Evolutionary conservation across 35 echinoderm and acorn worm genomes (phyloP).

Genomic region (Ophiothrix spiculata): DNA sequence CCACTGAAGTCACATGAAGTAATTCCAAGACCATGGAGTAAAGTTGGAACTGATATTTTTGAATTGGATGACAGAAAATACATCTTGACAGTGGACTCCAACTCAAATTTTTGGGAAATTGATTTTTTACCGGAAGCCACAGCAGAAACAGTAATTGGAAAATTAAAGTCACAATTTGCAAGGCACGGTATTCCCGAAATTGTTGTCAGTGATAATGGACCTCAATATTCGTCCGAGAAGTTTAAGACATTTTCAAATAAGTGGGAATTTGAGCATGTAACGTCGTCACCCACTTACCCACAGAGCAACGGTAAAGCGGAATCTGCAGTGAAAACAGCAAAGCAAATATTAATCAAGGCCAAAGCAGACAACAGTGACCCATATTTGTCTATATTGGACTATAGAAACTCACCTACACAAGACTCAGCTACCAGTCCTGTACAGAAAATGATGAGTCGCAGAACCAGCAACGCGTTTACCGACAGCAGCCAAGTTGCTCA

Average conservation of each 20-base stretch:
- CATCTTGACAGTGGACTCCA: background rate
- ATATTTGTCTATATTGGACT: background rate
- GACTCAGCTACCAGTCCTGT: background rate
- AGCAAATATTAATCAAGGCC: background rate
- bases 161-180: background rate
- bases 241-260: background rate
- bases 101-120: slow-evolving; percentile 12
- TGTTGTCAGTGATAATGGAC: background rate
- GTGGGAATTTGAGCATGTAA: background rate
- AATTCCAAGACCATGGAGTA: background rate
- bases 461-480: no score
- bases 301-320: background rate
- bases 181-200: background rate
- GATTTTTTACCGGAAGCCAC: background rate
- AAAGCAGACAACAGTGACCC: background rate
- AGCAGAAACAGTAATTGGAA: background rate
- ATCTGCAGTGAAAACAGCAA: background rate
- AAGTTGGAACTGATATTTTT: background rate
- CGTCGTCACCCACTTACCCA: background rate
- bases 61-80: background rate
- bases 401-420: background rate
- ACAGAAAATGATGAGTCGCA: no score
- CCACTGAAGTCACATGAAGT: background rate
- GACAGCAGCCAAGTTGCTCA: no score
- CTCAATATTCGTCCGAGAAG: background rate